Evolutionary conservation across 2,797 vertebrate genomes (phyloP), one percentile per base, ranked within the genome.

Genomic region (Ficedula albicollis): DNA sequence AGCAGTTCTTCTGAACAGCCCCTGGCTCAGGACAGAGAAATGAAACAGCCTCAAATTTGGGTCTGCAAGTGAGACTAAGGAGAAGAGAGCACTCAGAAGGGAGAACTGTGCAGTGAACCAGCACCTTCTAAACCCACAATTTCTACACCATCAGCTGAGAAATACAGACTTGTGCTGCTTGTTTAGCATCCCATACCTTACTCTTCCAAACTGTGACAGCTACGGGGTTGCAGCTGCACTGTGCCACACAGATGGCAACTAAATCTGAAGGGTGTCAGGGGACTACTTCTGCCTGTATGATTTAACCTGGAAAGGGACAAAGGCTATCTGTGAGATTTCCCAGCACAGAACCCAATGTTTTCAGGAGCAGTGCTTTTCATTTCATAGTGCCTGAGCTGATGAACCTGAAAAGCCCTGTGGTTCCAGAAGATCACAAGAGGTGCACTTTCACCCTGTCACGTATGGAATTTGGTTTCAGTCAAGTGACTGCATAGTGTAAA

Each of bases 201-300:
- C 39, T 41, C 26, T 8, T 29, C 34, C 76, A 54, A 58, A 62
- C 15, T 62, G 36, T 39, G 44, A 51, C n/a, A 15, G 4, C 27
- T 4, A 11, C 11, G 1, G 1, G 4, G 15, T 3, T 21, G 43
- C 13, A 68, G 59, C 51, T 29, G 22, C 58, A 3, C 39, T 10
- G 20, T 32, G 43, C 38, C 26, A 14, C 5, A 8, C 11, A 23
- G 36, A 32, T 5, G 16, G 32, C 49, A 58, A 51, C 43, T 4
- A 4, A 4, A 46, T 3, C 49, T 6, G 20, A 34, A 52, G 38
- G 44, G 20, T 13, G 16, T 11, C 51, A 41, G 27, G 13, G 17
- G 26, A 30, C 22, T 46, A 6, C 41, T 64, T 64, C 8, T 13
- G 54, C 51, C 15, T 27, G 63, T n/a, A 32, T 29, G 15, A 69